Base-by-base conservation (phyloP, 1,140 invertebrate species). In the Caenorhabditis briggsae region DNA sequence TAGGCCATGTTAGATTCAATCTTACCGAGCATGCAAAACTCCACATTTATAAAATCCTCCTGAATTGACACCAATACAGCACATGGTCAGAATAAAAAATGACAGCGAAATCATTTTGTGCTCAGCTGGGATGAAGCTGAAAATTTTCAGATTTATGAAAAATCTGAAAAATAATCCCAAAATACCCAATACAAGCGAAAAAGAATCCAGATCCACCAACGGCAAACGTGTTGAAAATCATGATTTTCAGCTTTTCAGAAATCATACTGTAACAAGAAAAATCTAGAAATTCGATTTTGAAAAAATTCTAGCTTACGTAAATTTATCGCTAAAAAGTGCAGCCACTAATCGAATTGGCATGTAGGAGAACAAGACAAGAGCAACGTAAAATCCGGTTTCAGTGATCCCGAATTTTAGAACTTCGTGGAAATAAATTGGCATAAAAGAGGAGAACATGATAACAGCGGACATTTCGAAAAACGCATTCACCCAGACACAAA, bases 211-310 rank as follows among this genome's bases (percentile, higher is more conserved):
- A 85, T 12, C 83, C 23, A 16, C 87, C 84, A 2, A 90, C 88
- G 5, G 90, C 90, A 7, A 90, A 43, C 18, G 90, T 65, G 56
- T 90, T 90, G 90, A 86, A 90, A 48, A 91, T 43, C 48, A 89
- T 82, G 83, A 90, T 91, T 82, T 90, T 89, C 18, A 89, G 84
- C 18, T 65, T 70, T 85, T 90, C 87, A 20, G 20, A 65, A 0
- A 90, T 58, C 46, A 48, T 89, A 18, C 43, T 78, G 70, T 25
- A 78, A 20, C 50, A 11, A 11, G 16, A 53, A 53, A 2, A 53
- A 7, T 25, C 11, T 61, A 7, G n/a, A 58, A n/a, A 20, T 14
- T 2, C 23, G 2, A 25, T 8, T 33, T 14, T 25, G 5, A 61
- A 61, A 58, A 18, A 2, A 1, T 53, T 58, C n/a, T 20, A 1